Base-by-base conservation (phyloP, 2,888 invertebrate species). In the Pyrrhosoma nymphula region DNA sequence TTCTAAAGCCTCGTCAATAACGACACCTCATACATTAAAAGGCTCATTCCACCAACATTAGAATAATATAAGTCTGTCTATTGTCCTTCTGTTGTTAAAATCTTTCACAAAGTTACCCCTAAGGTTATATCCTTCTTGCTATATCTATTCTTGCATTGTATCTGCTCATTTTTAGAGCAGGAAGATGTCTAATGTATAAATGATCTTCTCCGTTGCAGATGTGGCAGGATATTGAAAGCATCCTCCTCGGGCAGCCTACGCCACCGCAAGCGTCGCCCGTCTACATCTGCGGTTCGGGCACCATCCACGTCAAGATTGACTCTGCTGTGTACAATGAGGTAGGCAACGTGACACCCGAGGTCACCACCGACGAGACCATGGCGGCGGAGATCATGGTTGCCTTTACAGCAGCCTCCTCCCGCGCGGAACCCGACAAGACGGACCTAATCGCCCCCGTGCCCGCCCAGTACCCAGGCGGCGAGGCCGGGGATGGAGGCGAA, bases 171-270 rank as follows among this genome's bases (percentile, higher is more conserved):
- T 69, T 69, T 12, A n/a, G 69, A 69, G 26, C 16, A n/a, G 60
- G 20, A 16, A 60, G 60, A 60, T 60, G 30, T 18, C 82, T 82
- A 35, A 82, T 35, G 10, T 14, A 14, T 3, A 82, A 35, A 82
- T 82, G 0, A 16, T 82, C 14, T 30, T 96, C 96, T 95, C 95
- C 95, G 88, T 96, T 96, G 88, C 96, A 97, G 97, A 97, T 97
- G 97, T 97, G 97, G 97, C 97, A 97, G 96, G 97, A 97, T 96
- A 97, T 97, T 95, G 97, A 97, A 96, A 97, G 97, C 96, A 97
- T 97, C 63, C 96, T 97, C 88, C 96, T 97, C 96, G 97, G 97
- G 23, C 97, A 97, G 95, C 96, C 96, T 26, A 95, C 96, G 2
- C 96, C 96, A 26, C 96, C 96, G 1, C 96, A 96, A 95, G 96